Evolutionary conservation across 2,113 vertebrate genomes (phyloP).

Genomic region (Mastomys natalensis): DNA sequence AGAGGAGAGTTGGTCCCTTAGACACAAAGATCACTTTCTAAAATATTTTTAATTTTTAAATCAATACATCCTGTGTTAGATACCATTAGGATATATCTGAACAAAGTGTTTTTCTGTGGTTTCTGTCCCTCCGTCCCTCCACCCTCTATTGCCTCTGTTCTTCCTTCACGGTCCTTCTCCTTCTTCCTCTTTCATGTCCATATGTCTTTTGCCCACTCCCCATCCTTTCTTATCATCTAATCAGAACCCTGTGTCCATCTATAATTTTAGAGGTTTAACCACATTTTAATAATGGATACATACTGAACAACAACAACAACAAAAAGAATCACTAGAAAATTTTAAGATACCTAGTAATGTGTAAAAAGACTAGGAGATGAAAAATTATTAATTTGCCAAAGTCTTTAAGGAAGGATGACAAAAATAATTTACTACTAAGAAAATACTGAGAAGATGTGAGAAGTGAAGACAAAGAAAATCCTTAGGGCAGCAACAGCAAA

Average conservation of each 20-base stretch:
- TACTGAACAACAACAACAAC: not conserved
- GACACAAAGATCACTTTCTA: not conserved
- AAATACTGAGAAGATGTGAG: not conserved
- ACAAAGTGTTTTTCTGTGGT: not conserved
- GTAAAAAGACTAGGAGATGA: not conserved
- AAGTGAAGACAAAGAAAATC: not conserved
- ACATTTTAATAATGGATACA: not conserved
- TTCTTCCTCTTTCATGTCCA: not conserved
- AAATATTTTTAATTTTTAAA: not conserved
- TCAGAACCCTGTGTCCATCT: accelerated
- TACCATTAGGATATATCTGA: not conserved
- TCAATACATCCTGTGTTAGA: not conserved
- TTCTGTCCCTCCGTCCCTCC: accelerated
- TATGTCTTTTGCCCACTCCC: not conserved
- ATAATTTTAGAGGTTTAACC: not conserved
- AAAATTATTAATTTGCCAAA: not conserved
- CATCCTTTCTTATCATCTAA: not conserved
- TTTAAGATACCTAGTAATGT: slow-evolving; percentile 7
- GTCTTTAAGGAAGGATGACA: slow-evolving; percentile 22
- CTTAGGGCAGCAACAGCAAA: not conserved
- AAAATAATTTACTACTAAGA: slow-evolving; percentile 31
- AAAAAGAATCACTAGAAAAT: not conserved
- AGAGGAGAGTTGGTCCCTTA: not conserved
- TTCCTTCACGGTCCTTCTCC: not conserved
- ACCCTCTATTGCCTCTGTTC: not conserved